A percentile compares a stretch with the other conserved stretches of the same genome.
Evolutionary conservation across 37 sponge, comb jelly and placozoan species (phyloP).

Genomic region (Ephydatia muelleri): DNA sequence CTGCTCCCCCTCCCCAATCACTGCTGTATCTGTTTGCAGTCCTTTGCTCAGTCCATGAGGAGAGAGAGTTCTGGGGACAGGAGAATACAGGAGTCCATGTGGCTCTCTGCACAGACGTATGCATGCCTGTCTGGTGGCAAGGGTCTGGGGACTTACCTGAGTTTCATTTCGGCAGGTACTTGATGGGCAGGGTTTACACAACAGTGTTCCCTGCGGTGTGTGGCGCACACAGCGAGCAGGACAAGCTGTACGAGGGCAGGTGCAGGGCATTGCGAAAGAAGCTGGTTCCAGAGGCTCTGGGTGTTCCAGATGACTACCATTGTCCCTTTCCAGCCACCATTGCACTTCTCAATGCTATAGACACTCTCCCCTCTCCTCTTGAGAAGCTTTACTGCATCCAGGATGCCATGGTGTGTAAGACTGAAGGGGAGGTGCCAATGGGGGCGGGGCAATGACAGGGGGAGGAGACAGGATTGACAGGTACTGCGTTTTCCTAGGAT

Average conservation of each 20-base stretch:
- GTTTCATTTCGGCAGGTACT: conserved; percentile 29
- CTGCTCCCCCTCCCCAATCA: background rate
- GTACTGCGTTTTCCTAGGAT: conserved; percentile 24
- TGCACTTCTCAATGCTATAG: conserved; percentile 7
- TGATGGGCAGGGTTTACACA: conserved; percentile 44
- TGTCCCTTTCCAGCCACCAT: conserved; percentile 39
- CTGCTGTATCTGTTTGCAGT: conserved; percentile 4
- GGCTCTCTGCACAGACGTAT: conserved; percentile 52
- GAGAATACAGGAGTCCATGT: conserved; percentile 32
- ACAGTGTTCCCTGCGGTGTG: conserved; percentile 56
- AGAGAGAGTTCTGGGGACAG: conserved; percentile 35
- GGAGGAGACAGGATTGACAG: background rate
- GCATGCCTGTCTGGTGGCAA: background rate
- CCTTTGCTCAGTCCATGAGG: conserved; percentile 25
- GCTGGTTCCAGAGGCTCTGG: conserved; percentile 38
- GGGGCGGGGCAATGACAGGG: background rate
- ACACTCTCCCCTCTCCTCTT: conserved; percentile 14
- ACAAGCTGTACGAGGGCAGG: conserved; percentile 17
- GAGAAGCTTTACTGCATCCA: conserved; percentile 55
- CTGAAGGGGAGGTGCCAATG: background rate
- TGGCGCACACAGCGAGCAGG: conserved; percentile 22
- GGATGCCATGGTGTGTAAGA: conserved; percentile 52
- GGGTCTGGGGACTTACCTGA: background rate
- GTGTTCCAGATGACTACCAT: conserved; percentile 41
- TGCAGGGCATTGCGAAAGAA: conserved; percentile 12